Conservation (phyloP, 2,888 invertebrate species). For the Pharmacophagus antenor region DNA sequence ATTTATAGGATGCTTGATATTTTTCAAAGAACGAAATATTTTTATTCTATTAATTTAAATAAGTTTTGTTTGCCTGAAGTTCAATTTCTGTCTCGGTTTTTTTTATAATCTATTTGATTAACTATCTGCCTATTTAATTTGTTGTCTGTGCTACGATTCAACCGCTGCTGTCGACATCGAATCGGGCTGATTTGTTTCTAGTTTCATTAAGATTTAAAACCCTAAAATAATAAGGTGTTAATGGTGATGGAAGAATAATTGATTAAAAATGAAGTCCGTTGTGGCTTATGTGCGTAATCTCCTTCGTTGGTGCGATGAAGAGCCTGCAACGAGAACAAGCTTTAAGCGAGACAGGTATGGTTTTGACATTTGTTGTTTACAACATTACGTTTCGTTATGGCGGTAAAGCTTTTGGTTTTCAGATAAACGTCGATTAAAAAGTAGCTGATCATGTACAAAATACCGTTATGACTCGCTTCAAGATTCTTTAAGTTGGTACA, state of each 20-base stretch:
- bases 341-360: constrained; percentile 75
- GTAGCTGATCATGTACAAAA: constrained; percentile 53
- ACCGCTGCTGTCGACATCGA: constrained; percentile 18
- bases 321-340: constrained; percentile 49
- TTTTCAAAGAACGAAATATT: too few species aligned
- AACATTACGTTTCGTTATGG: constrained; percentile 67
- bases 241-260: constrained; percentile 65
- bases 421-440: constrained; percentile 34
- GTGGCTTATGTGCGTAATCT: constrained; percentile 68
- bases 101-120: not conserved
- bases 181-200: constrained; percentile 29
- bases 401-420: constrained; percentile 66
- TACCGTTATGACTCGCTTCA: constrained; percentile 61
- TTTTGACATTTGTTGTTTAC: constrained; percentile 72
- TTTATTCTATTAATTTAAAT: not conserved
- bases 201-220: constrained; percentile 31
- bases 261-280: constrained; percentile 68
- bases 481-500: constrained; percentile 68
- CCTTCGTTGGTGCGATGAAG: constrained; percentile 62
- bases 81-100: not conserved
- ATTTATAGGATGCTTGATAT: too few species aligned
- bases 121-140: not conserved
- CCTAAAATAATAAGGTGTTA: constrained; percentile 33
- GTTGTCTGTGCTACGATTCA: constrained; percentile 2
- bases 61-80: not conserved